These are phyloP conservation scores for Plecturocebus donacophilus DNA, from an alignment of 2,113 vertebrate species.

Conservation along the genomic window DNA sequence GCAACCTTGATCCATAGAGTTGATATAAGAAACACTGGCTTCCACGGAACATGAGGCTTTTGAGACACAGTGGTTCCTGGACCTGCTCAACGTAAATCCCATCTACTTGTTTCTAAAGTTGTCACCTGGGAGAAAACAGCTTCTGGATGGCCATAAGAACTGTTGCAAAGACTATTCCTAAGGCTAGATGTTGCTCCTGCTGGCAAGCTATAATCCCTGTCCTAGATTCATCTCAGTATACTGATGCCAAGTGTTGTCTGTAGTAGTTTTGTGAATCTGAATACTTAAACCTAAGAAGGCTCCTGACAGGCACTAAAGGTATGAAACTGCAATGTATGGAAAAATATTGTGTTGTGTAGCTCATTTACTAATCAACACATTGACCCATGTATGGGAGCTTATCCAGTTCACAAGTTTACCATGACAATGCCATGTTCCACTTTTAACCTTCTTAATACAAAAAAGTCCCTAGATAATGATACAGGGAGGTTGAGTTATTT, in stretches of 20 bases:
- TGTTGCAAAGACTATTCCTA: neutral
- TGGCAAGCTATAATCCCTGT: neutral
- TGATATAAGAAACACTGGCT: neutral
- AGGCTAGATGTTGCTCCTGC: neutral
- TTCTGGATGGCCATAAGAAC: neutral
- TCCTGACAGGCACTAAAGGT: neutral
- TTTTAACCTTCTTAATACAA: neutral
- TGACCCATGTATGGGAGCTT: neutral
- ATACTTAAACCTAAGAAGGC: neutral
- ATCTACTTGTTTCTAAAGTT: neutral
- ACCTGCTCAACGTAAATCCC: neutral
- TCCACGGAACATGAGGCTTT: neutral
- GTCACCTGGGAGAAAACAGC: neutral
- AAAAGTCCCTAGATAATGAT: neutral
- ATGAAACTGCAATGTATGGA: neutral
- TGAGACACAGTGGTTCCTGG: neutral
- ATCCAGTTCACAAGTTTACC: neutral
- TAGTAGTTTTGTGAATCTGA: neutral
- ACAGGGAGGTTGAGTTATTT: neutral
- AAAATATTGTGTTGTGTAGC: neutral
- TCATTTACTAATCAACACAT: neutral
- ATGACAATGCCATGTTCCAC: neutral
- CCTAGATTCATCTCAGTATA: neutral
- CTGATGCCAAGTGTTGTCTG: neutral
- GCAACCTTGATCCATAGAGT: neutral